Base-by-base conservation (phyloP, 2,888 invertebrate species). In the Ormia ochracea region DNA sequence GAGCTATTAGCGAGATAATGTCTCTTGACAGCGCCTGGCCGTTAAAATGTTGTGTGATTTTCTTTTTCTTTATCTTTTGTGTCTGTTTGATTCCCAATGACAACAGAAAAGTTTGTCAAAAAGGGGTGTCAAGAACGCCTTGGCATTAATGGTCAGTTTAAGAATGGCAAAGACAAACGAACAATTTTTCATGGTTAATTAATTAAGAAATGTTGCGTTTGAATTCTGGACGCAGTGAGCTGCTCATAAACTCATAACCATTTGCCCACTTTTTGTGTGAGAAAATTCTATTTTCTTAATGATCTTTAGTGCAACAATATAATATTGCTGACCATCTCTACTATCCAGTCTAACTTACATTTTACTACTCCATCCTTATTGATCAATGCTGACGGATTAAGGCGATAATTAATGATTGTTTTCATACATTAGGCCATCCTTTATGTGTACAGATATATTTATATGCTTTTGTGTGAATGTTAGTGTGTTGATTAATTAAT, bases 1-100 rank as follows among this genome's bases (percentile, higher is more conserved):
- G 83, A 85, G 85, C 86, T 86, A 87, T 87, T 87, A 88, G 87
- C 82, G 82, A 87, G 87, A 87, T 87, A 87, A 87, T 87, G 82
- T 84, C 84, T 84, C 84, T 73, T 82, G 86, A 84, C 87, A 83
- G 84, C 85, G 84, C 76, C 80, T 80, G 76, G 82, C 83, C 86
- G 84, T 85, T 84, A 76, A 72, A 68, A 63, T n/a, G n/a, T 61
- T 28, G 41, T 61, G 52, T 61, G 61, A 43, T 63, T 72, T 41
- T 50, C 23, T 52, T 68, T 17, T 50, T 48, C 23, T 50, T 28
- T 31, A 48, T 14, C 10, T 33, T 41, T 43, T 33, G 17, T 54
- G 4, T 31, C 23, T 9, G 4, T 38, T 43, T 9, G 12, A 41
- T 17, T 52, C 23, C 12, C 6, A 26, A n/a, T 58, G 74, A 74